phyloP scores from a whole-genome alignment of 1,140 invertebrate genomes.

The Pristionchus pacificus region DNA sequence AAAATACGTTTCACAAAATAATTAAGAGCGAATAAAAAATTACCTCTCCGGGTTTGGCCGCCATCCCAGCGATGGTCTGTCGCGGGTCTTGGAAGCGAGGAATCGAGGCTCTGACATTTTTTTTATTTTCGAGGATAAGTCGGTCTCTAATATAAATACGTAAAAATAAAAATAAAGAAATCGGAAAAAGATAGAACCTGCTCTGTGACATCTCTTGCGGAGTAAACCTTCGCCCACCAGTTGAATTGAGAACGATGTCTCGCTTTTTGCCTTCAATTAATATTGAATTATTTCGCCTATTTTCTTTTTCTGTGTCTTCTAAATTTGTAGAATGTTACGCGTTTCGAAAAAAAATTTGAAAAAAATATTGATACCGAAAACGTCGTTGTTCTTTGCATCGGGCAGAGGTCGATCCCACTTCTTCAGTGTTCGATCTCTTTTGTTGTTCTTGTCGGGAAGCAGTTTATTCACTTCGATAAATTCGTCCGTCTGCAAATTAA shows the following conservation, averaged over 20 bases:
- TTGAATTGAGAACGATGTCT: slow-evolving; percentile 10
- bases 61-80: slow-evolving; percentile 14
- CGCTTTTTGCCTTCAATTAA: slow-evolving; percentile 28
- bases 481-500: background rate
- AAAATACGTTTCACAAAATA: too few species aligned
- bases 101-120: slow-evolving; percentile 24
- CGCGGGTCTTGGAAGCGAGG: slow-evolving; percentile 26
- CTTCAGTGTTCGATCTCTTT: slow-evolving; percentile 18
- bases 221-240: slow-evolving; percentile 24
- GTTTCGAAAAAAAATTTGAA: too few species aligned
- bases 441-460: background rate
- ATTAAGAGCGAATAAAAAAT: too few species aligned
- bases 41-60: slow-evolving; percentile 6
- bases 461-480: background rate
- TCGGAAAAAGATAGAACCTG: too few species aligned
- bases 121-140: too few species aligned
- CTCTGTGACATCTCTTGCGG: slow-evolving; percentile 18
- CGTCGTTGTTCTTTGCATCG: slow-evolving; percentile 27
- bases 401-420: slow-evolving; percentile 29
- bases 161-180: too few species aligned
- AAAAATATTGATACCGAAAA: slow-evolving; percentile 4
- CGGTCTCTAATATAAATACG: too few species aligned
- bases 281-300: too few species aligned
- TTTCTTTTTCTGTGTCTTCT: too few species aligned
- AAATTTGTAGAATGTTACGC: too few species aligned